These are phyloP conservation scores for Calidris pygmaea DNA, from an alignment of 2,113 vertebrate genomes.

Conservation along the genomic window DNA sequence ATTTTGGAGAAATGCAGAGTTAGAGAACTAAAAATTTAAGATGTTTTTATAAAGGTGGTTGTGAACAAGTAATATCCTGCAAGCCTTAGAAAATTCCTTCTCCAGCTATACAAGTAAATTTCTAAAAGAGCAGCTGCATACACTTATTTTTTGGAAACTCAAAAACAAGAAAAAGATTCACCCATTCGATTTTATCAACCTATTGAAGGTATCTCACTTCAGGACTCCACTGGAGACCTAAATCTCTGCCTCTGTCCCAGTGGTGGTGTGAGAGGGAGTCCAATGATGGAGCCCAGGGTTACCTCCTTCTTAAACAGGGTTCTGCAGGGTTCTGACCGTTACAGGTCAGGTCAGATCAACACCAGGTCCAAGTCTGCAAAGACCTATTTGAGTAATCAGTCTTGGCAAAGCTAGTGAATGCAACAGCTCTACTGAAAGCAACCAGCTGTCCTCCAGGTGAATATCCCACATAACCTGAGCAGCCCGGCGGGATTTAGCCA, in stretches of 20 bases:
- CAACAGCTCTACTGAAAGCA: background rate
- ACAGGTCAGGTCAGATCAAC: background rate
- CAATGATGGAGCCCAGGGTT: background rate
- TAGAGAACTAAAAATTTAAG: background rate
- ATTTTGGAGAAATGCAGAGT: background rate
- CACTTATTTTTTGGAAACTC: background rate
- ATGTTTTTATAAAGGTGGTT: background rate
- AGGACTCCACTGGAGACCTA: background rate
- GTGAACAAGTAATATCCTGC: background rate
- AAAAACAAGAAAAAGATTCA: background rate
- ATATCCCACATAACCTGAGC: background rate
- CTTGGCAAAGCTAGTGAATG: background rate
- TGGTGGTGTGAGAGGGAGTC: background rate
- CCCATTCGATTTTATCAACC: background rate
- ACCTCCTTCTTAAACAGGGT: background rate
- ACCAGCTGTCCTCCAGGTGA: background rate
- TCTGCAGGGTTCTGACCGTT: background rate
- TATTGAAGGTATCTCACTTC: background rate
- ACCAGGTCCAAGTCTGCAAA: background rate
- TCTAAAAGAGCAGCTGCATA: background rate
- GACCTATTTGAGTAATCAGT: background rate
- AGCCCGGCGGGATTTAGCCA: accelerated
- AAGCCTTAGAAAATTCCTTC: background rate
- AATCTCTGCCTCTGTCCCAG: background rate
- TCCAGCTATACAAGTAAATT: background rate